These are phyloP conservation scores for Scomber colias DNA, from an alignment of 2,113 vertebrate species.

Conservation along the genomic window DNA sequence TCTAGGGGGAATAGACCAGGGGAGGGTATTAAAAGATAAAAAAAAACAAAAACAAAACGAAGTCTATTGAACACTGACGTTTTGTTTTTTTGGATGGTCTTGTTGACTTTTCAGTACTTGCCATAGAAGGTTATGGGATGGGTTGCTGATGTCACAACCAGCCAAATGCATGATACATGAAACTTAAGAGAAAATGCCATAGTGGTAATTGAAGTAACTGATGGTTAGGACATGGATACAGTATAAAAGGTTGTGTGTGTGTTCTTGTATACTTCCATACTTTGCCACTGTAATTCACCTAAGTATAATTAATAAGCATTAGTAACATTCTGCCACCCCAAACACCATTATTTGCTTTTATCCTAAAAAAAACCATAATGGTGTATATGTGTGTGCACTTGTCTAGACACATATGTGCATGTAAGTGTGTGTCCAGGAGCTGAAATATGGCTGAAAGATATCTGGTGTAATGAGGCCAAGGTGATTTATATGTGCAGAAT, in stretches of 20 bases:
- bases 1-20: neutral
- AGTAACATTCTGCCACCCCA: neutral
- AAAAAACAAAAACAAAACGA: neutral
- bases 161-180: slow-evolving; percentile 37
- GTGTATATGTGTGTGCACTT: neutral
- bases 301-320: neutral
- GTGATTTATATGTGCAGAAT: slow-evolving; percentile 63
- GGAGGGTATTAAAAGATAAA: neutral
- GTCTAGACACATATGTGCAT: neutral
- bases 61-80: neutral
- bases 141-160: slow-evolving; percentile 7
- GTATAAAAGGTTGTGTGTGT: slow-evolving; percentile 2
- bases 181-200: slow-evolving; percentile 34
- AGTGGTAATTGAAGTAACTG: slow-evolving; percentile 42
- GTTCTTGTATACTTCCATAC: too few relatives aligned
- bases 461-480: slow-evolving; percentile 74
- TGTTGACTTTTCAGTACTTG: neutral
- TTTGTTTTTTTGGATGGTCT: slow-evolving; percentile 2
- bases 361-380: neutral
- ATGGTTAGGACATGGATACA: slow-evolving; percentile 25
- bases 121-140: slow-evolving; percentile 18
- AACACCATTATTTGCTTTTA: neutral
- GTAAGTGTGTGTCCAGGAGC: neutral
- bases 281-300: neutral
- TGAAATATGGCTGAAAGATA: slow-evolving; percentile 51